Evolutionary conservation across 2,113 vertebrate genomes (phyloP), one percentile per base, ranked within the genome.

Genomic region (Salvelinus fontinalis): DNA sequence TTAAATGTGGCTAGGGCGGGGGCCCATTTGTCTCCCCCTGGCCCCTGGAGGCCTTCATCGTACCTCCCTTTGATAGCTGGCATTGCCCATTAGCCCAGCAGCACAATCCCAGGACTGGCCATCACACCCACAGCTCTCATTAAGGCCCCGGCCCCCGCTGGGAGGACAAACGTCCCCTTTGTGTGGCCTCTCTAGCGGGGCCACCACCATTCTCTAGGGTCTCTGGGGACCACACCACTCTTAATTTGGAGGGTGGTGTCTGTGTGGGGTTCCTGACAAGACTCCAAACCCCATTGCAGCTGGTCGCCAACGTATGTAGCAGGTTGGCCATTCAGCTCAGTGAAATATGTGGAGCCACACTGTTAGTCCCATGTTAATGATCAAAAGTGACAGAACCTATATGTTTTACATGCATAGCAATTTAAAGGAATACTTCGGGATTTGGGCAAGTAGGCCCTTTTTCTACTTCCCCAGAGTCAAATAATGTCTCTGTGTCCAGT

Each of bases 11-110:
- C 0, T 72, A 76, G 83, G 76, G 77, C 51, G 70, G 81, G 81
- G 76, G 73, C 74, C 6, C 27, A 81, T 81, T 85, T 86, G 87
- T 88, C 83, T 84, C 67, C 79, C 39, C 0, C 70, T 62, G 83
- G 78, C 80, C 83, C 81, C 72, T 64, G 62, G 86, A 82, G 86
- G 80, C 84, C 88, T 84, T 86, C 87, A 84, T 87, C 86, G 76
- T 86, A 86, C 87, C 81, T 85, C 85, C 75, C 92, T 93, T 93
- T 91, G 89, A 93, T 92, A 90, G 86, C 77, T 84, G 88, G 89
- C 80, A 85, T 88, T 82, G 62, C 82, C 87, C 89, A 90, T 89
- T 92, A 91, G 86, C 79, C 86, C 83, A 76, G 76, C 72, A 77
- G 83, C 68, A 82, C 84, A 76, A 83, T 84, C 67, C 73, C 83